Percentiles rank a stretch among this genome's conserved stretches.
Conservation (phyloP, 1,140 invertebrate genomes). For the Papilio aristodemus region DNA sequence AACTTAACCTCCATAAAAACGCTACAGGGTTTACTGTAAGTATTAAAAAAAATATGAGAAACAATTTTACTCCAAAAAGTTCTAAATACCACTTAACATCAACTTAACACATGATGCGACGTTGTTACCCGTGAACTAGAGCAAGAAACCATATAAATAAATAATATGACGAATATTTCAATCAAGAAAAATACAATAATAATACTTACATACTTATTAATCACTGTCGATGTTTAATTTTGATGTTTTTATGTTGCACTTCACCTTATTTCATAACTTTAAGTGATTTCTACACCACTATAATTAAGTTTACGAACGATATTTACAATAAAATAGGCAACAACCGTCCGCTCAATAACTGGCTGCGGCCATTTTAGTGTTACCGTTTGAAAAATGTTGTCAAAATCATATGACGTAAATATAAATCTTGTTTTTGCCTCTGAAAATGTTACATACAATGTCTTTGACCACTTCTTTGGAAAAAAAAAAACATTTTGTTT, state of each 20-base stretch:
- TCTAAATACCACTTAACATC: slow-evolving; percentile 3
- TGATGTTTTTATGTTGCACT: slow-evolving; percentile 14
- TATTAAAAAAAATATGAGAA: neutral
- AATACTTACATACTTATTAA: slow-evolving; percentile 22
- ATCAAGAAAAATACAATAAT: neutral
- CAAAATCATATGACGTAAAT: slow-evolving; percentile 21
- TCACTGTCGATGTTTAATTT: slow-evolving; percentile 11
- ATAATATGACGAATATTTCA: slow-evolving; percentile 11
- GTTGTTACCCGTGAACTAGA: slow-evolving; percentile 8
- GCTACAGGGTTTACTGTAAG: neutral
- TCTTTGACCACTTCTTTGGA: no score
- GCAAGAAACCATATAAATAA: slow-evolving; percentile 29
- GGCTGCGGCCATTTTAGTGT: slow-evolving; percentile 30
- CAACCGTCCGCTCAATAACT: slow-evolving; percentile 26
- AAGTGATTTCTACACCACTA: slow-evolving; percentile 21
- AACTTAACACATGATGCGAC: slow-evolving; percentile 22
- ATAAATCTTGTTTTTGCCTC: no score
- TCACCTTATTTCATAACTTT: slow-evolving; percentile 29
- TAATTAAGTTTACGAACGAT: slow-evolving; percentile 27
- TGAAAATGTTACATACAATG: no score
- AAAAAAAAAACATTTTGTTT: no score
- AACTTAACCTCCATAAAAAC: neutral
- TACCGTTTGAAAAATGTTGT: slow-evolving; percentile 2
- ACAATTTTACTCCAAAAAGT: neutral
- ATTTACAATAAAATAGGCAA: slow-evolving; percentile 29